A percentile compares a stretch with the other conserved stretches of the same genome.
Conservation (phyloP, 2,113 vertebrate genomes). For the Dipodomys merriami region DNA sequence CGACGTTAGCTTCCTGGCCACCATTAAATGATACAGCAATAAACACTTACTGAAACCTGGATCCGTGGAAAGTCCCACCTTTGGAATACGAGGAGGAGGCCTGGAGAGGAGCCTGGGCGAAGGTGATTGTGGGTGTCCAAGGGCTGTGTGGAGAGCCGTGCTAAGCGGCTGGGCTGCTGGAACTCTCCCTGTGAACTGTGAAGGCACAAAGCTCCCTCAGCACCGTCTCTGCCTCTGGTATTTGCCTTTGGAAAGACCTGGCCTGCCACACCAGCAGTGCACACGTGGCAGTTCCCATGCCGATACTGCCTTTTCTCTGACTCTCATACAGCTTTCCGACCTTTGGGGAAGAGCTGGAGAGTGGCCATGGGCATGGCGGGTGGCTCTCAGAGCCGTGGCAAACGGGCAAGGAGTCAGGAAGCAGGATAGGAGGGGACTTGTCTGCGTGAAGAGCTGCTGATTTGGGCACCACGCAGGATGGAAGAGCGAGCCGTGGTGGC, state of each 20-base stretch:
- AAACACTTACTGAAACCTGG: neutral
- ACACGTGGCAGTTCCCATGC: neutral
- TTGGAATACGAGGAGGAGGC: neutral
- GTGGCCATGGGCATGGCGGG: neutral
- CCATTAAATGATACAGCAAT: neutral
- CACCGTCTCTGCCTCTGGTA: neutral
- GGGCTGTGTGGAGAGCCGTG: fast-evolving
- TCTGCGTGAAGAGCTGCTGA: neutral
- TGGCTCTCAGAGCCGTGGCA: neutral
- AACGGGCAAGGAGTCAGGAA: neutral
- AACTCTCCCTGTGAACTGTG: slow-evolving; percentile 35
- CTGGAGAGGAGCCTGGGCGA: fast-evolving
- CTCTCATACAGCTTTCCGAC: slow-evolving; percentile 46
- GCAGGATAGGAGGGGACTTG: neutral
- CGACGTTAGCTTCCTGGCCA: neutral
- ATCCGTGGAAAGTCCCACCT: too few relatives aligned
- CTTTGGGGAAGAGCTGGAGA: slow-evolving; percentile 45
- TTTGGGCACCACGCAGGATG: neutral
- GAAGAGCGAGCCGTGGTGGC: neutral
- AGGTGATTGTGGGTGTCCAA: neutral
- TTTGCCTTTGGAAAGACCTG: slow-evolving; percentile 55
- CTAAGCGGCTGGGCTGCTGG: neutral
- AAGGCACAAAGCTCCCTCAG: neutral
- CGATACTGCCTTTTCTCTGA: slow-evolving; percentile 49
- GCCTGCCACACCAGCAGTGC: neutral